These are phyloP conservation scores for Octonoba sinensis DNA, from an alignment of 2,888 invertebrate species.

Conservation along the genomic window DNA sequence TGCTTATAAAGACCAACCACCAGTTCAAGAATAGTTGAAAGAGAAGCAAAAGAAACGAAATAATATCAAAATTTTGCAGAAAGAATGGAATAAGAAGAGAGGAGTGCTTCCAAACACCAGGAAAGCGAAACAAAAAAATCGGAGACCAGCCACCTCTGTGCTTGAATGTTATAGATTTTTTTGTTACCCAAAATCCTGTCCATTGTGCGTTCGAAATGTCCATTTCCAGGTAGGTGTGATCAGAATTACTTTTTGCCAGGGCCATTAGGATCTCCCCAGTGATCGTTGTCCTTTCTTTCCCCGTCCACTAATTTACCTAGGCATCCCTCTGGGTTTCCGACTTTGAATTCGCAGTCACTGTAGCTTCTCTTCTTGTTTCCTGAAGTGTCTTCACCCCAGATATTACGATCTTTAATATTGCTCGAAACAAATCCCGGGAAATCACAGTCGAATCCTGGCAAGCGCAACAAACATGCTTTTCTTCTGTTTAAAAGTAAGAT, in stretches of 20 bases:
- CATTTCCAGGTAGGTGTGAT: not conserved
- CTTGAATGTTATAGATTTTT: not conserved
- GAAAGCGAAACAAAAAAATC: not conserved
- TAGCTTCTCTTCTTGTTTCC: slow-evolving; percentile 45
- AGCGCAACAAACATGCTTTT: slow-evolving; percentile 23
- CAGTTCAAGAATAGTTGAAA: no score
- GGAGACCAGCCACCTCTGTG: not conserved
- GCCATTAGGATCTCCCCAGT: slow-evolving; percentile 46
- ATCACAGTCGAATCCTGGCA: slow-evolving; percentile 47
- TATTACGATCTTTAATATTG: slow-evolving; percentile 20
- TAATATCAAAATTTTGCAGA: not conserved
- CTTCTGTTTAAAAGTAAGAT: slow-evolving; percentile 27
- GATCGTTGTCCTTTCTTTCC: slow-evolving; percentile 45
- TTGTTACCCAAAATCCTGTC: not conserved
- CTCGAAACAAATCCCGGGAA: slow-evolving; percentile 9
- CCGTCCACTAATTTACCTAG: slow-evolving; percentile 43
- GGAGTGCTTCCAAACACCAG: not conserved
- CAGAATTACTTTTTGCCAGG: slow-evolving; percentile 42
- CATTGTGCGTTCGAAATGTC: not conserved
- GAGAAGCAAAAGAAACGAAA: not conserved
- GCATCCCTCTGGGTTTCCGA: slow-evolving; percentile 60
- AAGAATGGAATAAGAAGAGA: not conserved
- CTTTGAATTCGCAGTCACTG: slow-evolving; percentile 34
- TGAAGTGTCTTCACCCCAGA: slow-evolving; percentile 29
- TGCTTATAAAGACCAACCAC: not conserved